These are phyloP conservation scores for Ochotona curzoniae DNA, from an alignment of 2,113 vertebrate genomes.

Conservation along the genomic window DNA sequence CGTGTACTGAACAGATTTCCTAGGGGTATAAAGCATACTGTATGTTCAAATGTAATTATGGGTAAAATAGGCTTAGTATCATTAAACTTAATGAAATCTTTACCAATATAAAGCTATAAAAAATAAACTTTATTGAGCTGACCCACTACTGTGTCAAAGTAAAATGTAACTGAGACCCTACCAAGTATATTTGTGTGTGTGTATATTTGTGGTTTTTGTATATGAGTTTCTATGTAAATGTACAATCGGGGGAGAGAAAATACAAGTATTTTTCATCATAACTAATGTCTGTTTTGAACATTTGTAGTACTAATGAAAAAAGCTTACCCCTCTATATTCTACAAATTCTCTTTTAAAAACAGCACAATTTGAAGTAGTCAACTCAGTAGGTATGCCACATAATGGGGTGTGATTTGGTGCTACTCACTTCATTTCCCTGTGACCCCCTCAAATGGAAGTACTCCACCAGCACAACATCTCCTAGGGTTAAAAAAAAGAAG, in stretches of 20 bases:
- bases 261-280: background rate
- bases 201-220: background rate
- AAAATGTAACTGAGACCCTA: conserved; percentile 16
- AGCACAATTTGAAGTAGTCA: background rate
- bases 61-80: background rate
- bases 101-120: background rate
- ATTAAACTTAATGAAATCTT: background rate
- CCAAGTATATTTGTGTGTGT: background rate
- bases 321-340: background rate
- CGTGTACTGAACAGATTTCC: background rate
- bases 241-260: background rate
- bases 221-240: background rate
- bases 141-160: background rate
- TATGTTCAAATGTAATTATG: conserved; percentile 5
- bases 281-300: conserved; percentile 9
- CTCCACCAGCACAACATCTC: background rate
- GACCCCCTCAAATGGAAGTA: background rate
- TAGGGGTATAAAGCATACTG: background rate
- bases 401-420: background rate
- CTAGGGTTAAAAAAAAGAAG: too few species aligned
- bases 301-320: conserved; percentile 5
- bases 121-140: conserved; percentile 39
- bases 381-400: background rate
- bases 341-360: background rate
- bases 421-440: background rate